Percentiles rank a stretch among this genome's conserved stretches.
Evolutionary conservation across 2,888 invertebrate species (phyloP).

Genomic region (Acrobasis suavella): DNA sequence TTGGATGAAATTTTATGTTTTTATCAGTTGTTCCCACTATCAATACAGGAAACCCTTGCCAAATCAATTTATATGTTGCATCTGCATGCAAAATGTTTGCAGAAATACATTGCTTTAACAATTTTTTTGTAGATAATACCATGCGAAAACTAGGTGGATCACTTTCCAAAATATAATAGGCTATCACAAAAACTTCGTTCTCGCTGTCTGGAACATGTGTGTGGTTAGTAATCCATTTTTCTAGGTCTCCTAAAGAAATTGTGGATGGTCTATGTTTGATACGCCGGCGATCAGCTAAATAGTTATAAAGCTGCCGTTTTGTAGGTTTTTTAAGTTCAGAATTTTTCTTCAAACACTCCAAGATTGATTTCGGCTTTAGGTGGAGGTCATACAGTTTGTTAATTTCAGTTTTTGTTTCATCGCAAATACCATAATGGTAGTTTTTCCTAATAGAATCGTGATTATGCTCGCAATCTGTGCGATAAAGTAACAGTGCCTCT

Average conservation of each 20-base stretch:
- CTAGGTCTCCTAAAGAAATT: conserved; percentile 31
- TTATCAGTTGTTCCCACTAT: conserved; percentile 34
- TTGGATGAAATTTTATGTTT: too few relatives aligned
- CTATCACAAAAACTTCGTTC: conserved; percentile 28
- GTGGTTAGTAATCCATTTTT: conserved; percentile 33
- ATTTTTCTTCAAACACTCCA: too few relatives aligned
- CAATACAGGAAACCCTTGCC: conserved; percentile 36
- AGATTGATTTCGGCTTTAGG: too few relatives aligned
- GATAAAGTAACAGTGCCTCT: too few relatives aligned
- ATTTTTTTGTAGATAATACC: conserved; percentile 33
- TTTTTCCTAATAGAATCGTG: too few relatives aligned
- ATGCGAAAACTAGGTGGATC: conserved; percentile 25
- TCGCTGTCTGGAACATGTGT: conserved; percentile 28
- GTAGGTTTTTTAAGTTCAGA: too few relatives aligned
- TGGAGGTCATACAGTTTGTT: too few relatives aligned
- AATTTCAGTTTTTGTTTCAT: too few relatives aligned
- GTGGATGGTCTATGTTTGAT: conserved; percentile 28
- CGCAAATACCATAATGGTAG: too few relatives aligned
- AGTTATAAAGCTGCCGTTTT: too few relatives aligned
- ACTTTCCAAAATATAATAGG: conserved; percentile 12
- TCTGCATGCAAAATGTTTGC: conserved; percentile 32
- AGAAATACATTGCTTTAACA: conserved; percentile 24
- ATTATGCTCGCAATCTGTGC: too few relatives aligned
- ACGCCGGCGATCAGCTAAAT: too few relatives aligned
- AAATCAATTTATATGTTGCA: conserved; percentile 35